Base-by-base conservation (phyloP, 2,113 vertebrate species). In the Podilymbus podiceps region DNA sequence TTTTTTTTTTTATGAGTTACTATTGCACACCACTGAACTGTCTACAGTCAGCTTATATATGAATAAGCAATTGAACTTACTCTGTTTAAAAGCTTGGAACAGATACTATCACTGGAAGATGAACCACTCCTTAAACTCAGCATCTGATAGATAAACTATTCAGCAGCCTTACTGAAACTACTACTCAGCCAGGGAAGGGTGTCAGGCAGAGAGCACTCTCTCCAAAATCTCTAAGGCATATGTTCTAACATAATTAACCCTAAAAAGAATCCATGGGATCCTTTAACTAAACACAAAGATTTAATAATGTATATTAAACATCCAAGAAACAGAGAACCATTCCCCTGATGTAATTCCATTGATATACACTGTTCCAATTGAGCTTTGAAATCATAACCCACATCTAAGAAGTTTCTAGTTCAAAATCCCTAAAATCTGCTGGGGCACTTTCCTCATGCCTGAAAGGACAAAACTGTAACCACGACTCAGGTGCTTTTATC, bases 391-490 rank as follows among this genome's bases (percentile, higher is more conserved):
- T 59, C 72, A 90, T 91, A 94, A 95, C 58, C 81, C 44, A 11
- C 85, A 96, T 24, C 93, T 93, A 93, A 95, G 95, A 96, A 91
- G 88, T 72, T 97, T 91, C 93, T 80, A 89, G 85, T 55, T 94
- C 91, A 89, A 97, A 97, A 95, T 96, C 93, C 92, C 88, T 94
- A 80, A 96, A 96, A 95, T 96, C 90, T 40, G 55, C 83, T 42
- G 30, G 75, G 90, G 83, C 44, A 56, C 90, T 95, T 94, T 95
- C 83, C 89, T 91, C 82, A 62, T 27, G 35, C 60, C 95, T 94
- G 63, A 97, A 97, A 97, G 93, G 87, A 84, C 91, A 96, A 86
- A 97, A 90, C 67, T 95, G 93, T 97, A 98, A 96, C 93, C 83
- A 14, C 12, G 1, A 67, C 73, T 95, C 79, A 47, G 76, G 87